Evolutionary conservation across 2,888 invertebrate species (phyloP).

Genomic region (Hirtodrosophila alboralis): DNA sequence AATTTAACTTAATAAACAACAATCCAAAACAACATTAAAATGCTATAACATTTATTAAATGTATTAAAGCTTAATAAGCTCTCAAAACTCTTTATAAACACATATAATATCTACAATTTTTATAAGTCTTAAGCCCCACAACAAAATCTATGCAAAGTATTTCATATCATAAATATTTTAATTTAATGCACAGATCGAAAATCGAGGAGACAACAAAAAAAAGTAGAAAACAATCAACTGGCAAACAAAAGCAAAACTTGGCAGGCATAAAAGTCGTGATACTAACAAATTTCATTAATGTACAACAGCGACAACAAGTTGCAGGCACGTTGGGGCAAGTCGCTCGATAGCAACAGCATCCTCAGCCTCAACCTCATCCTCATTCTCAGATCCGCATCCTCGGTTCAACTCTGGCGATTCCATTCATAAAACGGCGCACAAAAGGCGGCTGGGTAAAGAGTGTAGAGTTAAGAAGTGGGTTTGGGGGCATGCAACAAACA

Average conservation of each 20-base stretch:
- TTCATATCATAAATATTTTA: constrained; percentile 61
- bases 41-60: constrained; percentile 5
- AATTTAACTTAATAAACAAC: too few species aligned
- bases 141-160: constrained; percentile 40
- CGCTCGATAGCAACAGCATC: constrained; percentile 10
- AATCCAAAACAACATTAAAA: background rate
- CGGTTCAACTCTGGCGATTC: constrained; percentile 56
- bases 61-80: background rate
- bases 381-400: constrained; percentile 21
- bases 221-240: constrained; percentile 35
- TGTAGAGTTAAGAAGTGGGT: background rate
- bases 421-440: constrained; percentile 72
- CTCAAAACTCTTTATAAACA: background rate
- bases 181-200: constrained; percentile 63
- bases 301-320: constrained; percentile 80
- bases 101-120: constrained; percentile 1
- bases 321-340: constrained; percentile 55
- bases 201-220: constrained; percentile 21
- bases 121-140: constrained; percentile 12
- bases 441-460: constrained; percentile 29
- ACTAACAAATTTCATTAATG: constrained; percentile 82
- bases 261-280: constrained; percentile 81
- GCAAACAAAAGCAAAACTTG: constrained; percentile 65
- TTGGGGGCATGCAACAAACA: constrained; percentile 55
- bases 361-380: constrained; percentile 12